These are phyloP conservation scores for Thomomys bottae DNA, from an alignment of 2,113 vertebrate genomes.

Conservation along the genomic window DNA sequence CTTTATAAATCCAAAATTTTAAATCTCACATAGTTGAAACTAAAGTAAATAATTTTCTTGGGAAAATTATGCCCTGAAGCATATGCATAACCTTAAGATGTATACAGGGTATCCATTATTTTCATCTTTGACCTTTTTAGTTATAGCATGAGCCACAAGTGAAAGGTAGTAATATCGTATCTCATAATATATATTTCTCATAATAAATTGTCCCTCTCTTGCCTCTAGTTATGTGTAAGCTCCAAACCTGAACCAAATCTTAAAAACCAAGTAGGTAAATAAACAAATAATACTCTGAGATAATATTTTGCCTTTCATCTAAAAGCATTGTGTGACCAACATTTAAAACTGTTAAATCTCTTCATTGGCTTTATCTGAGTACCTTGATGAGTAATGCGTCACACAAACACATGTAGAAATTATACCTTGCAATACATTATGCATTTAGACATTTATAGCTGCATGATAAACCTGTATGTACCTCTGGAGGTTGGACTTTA, in stretches of 20 bases:
- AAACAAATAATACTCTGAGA: conserved; percentile 54
- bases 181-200: conserved; percentile 69
- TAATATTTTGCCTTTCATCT: conserved; percentile 72
- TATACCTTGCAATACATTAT: conserved; percentile 84
- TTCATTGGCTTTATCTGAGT: conserved; percentile 75
- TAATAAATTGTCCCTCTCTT: conserved; percentile 62
- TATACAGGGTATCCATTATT: conserved; percentile 64
- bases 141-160: conserved; percentile 56
- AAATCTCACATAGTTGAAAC: conserved; percentile 63
- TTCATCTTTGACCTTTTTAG: conserved; percentile 72
- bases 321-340: conserved; percentile 73
- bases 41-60: conserved; percentile 68
- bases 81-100: conserved; percentile 70
- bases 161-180: conserved; percentile 64
- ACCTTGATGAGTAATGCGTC: conserved; percentile 82
- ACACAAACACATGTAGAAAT: conserved; percentile 85
- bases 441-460: conserved; percentile 85
- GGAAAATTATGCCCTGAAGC: conserved; percentile 65
- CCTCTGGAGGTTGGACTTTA: conserved; percentile 79
- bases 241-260: conserved; percentile 69
- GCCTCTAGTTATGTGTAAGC: conserved; percentile 30
- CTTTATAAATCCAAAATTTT: conserved; percentile 67
- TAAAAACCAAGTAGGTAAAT: conserved; percentile 25
- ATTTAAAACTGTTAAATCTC: conserved; percentile 75
- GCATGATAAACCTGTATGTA: conserved; percentile 84